Evolutionary conservation across 2,113 vertebrate genomes (phyloP).

Genomic region (Anarhynchus alexandrinus): DNA sequence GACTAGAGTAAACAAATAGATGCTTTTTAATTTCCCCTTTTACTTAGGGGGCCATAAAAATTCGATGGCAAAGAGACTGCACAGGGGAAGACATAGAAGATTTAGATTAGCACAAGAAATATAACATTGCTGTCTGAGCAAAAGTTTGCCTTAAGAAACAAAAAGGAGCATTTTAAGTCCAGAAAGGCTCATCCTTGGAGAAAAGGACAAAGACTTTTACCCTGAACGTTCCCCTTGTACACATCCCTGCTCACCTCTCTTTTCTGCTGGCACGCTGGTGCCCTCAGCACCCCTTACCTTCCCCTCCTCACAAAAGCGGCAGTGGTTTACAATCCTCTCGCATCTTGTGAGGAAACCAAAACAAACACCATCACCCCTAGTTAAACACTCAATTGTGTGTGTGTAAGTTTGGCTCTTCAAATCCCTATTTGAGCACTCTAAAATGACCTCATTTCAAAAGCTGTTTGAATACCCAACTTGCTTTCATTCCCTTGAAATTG

Average conservation of each 20-base stretch:
- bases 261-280: fast-evolving
- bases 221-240: background rate
- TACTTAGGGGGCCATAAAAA: background rate
- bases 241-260: background rate
- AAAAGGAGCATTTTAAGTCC: background rate
- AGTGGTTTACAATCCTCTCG: background rate
- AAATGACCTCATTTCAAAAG: constrained; percentile 9
- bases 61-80: background rate
- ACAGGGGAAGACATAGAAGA: background rate
- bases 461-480: background rate
- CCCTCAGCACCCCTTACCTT: background rate
- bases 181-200: background rate
- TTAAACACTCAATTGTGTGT: background rate
- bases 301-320: background rate
- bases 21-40: constrained; percentile 36
- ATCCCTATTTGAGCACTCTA: background rate
- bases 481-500: background rate
- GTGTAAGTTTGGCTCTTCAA: background rate
- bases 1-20: constrained; percentile 48
- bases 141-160: background rate
- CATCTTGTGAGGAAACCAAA: background rate
- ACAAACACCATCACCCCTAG: background rate
- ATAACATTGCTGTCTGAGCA: background rate
- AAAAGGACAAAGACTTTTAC: background rate
- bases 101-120: background rate